Evolutionary conservation across 2,113 vertebrate genomes (phyloP).

Genomic region (Ondatra zibethicus): DNA sequence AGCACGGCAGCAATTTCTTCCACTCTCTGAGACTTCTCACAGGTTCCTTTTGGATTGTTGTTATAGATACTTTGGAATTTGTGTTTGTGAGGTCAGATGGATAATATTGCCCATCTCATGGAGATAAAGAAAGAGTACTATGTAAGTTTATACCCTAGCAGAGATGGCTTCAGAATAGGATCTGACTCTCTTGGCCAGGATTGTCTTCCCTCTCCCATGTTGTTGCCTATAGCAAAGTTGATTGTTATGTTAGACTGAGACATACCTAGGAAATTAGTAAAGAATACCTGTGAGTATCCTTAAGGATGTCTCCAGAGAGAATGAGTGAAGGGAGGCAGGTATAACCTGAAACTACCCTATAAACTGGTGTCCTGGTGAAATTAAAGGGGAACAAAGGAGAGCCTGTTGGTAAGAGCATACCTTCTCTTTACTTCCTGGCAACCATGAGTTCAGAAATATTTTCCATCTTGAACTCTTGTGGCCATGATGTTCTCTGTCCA

Average conservation of each 20-base stretch:
- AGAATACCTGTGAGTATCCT: neutral
- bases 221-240: neutral
- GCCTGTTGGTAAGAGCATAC: no score
- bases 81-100: neutral
- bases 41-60: neutral
- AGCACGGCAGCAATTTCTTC: neutral
- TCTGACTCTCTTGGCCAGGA: neutral
- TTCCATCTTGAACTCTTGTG: neutral
- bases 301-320: neutral
- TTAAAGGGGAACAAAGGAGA: neutral
- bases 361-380: neutral
- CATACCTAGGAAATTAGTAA: neutral
- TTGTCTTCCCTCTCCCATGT: fast-evolving
- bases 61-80: neutral
- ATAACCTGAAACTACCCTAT: neutral
- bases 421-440: neutral
- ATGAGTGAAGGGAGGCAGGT: neutral
- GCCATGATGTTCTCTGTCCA: neutral
- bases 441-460: neutral
- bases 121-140: neutral
- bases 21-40: neutral
- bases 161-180: neutral
- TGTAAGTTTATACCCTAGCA: neutral
- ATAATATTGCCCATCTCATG: neutral
- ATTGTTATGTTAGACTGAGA: neutral